phyloP scores from a whole-genome alignment of 2,797 vertebrate species.

The Apodemus agrarius region DNA sequence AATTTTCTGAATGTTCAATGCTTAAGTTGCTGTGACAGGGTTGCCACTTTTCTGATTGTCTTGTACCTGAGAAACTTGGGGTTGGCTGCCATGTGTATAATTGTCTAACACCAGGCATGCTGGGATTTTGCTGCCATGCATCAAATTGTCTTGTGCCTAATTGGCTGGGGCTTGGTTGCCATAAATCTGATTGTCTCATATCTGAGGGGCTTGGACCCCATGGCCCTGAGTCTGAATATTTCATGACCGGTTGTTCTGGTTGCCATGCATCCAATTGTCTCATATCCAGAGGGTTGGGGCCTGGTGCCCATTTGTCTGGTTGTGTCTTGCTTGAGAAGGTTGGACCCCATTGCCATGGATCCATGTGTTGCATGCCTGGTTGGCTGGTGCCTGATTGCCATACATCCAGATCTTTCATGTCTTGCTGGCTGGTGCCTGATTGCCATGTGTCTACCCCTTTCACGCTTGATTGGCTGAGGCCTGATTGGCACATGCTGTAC shows the following conservation, averaged over 20 bases:
- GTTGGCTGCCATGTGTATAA: neutral
- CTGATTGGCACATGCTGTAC: neutral
- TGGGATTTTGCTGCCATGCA: neutral
- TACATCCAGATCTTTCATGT: neutral
- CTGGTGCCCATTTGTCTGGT: neutral
- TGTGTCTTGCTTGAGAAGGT: neutral
- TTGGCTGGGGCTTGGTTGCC: neutral
- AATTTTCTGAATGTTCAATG: neutral
- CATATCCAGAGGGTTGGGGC: neutral
- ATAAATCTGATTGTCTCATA: neutral
- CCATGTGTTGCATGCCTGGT: neutral
- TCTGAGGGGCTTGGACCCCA: too few species aligned
- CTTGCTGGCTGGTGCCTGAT: neutral
- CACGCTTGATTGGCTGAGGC: neutral
- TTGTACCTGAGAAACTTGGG: neutral
- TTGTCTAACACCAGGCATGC: neutral
- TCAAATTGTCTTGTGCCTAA: neutral
- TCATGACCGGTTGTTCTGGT: neutral
- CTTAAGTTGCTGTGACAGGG: neutral
- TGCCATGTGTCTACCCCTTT: neutral
- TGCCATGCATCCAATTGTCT: neutral
- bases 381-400: neutral
- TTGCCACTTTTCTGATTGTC: neutral
- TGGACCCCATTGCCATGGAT: neutral
- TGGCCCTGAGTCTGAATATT: neutral